Evolutionary conservation across 2,113 vertebrate species (phyloP).

Genomic region (Hippocampus zosterae): DNA sequence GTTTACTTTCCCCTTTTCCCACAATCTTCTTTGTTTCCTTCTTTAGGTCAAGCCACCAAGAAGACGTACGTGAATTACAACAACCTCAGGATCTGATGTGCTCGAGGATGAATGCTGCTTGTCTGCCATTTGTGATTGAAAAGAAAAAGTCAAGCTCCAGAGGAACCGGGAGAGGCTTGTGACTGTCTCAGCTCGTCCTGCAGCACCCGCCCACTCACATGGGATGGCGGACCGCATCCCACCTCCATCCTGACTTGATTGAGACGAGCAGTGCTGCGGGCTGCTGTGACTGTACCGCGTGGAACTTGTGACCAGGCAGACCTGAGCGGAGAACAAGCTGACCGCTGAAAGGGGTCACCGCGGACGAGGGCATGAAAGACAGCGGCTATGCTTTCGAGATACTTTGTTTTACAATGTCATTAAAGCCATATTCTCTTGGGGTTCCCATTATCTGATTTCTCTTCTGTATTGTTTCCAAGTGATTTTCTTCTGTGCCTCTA

Average conservation of each 20-base stretch:
- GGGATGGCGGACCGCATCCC: conserved; percentile 54
- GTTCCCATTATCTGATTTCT: conserved; percentile 57
- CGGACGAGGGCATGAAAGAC: conserved; percentile 27
- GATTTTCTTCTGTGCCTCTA: conserved; percentile 66
- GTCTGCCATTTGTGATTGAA: conserved; percentile 44
- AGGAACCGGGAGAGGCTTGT: conserved; percentile 13
- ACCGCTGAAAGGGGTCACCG: conserved; percentile 46
- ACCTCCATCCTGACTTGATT: conserved; percentile 51
- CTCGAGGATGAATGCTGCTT: conserved; percentile 39
- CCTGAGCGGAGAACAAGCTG: conserved; percentile 36
- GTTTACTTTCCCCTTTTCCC: conserved; percentile 3
- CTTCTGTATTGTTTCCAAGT: conserved; percentile 62
- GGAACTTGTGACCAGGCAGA: conserved; percentile 38
- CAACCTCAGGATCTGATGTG: conserved; percentile 72
- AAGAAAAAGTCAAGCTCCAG: conserved; percentile 21
- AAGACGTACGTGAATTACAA: conserved; percentile 74
- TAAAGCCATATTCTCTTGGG: conserved; percentile 72
- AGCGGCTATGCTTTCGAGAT: conserved; percentile 52
- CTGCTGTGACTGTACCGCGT: conserved; percentile 29
- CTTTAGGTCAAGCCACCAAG: conserved; percentile 70
- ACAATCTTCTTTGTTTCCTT: conserved; percentile 16
- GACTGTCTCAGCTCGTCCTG: conserved; percentile 52
- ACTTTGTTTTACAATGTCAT: conserved; percentile 61
- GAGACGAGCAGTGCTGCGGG: conserved; percentile 41
- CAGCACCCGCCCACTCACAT: conserved; percentile 53